These are phyloP conservation scores for Drosophila yakuba DNA, from an alignment of 1,140 invertebrate genomes.

Conservation along the genomic window DNA sequence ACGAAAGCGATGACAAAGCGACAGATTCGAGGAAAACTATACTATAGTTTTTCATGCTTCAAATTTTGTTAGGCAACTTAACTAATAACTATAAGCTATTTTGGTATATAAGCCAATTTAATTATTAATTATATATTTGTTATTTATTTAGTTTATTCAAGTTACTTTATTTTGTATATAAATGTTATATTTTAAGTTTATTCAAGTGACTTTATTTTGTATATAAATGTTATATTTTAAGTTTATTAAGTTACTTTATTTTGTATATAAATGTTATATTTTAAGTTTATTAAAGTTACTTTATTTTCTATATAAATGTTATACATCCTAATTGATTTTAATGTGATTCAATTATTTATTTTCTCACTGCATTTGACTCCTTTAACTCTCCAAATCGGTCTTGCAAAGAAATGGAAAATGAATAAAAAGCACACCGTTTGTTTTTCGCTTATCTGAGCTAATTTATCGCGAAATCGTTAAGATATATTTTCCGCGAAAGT, in stretches of 20 bases:
- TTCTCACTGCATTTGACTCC: background rate
- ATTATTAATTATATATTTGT: no score
- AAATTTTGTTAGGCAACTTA: no score
- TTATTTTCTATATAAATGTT: no score
- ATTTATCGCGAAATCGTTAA: slow-evolving; percentile 21
- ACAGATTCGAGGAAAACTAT: background rate
- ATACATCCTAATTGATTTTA: no score
- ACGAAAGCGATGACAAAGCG: background rate
- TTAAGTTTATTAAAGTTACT: no score
- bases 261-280: background rate
- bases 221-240: no score
- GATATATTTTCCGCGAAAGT: slow-evolving; percentile 19
- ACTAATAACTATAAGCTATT: no score
- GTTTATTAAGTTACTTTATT: no score
- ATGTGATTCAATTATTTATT: background rate
- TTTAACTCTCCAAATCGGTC: background rate
- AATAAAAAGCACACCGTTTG: background rate
- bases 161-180: background rate
- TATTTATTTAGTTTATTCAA: no score
- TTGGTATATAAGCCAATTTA: no score
- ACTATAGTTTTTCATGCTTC: background rate
- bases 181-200: no score
- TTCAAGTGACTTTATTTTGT: no score
- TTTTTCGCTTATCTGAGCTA: background rate
- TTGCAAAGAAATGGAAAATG: background rate